Evolutionary conservation across 2,797 vertebrate species (phyloP).

Genomic region (Miichthys miiuy): DNA sequence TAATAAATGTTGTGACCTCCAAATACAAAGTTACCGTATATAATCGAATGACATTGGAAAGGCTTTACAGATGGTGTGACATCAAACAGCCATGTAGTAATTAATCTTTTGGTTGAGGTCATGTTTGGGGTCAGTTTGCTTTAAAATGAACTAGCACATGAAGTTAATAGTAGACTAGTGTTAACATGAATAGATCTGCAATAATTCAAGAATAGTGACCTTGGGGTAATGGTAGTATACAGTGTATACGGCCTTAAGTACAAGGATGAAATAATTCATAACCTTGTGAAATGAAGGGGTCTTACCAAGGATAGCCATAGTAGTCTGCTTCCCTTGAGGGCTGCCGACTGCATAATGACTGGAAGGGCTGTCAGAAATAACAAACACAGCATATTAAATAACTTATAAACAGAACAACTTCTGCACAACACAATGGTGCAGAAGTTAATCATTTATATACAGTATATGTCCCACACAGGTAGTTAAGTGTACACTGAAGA

Average conservation of each 20-base stretch:
- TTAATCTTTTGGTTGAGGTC: constrained; percentile 29
- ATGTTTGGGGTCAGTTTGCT: constrained; percentile 23
- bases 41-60: constrained; percentile 10
- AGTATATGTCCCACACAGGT: neutral
- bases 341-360: constrained; percentile 89
- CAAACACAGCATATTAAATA: constrained; percentile 18
- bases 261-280: neutral
- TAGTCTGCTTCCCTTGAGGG: constrained; percentile 93
- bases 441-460: constrained; percentile 2
- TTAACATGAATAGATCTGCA: constrained; percentile 27
- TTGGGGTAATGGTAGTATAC: constrained; percentile 20
- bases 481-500: constrained; percentile 18
- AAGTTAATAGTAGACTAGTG: neutral
- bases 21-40: neutral
- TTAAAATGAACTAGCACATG: constrained; percentile 22
- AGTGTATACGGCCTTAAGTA: neutral
- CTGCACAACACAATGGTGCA: neutral
- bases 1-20: constrained; percentile 30
- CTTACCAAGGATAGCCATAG: constrained; percentile 93
- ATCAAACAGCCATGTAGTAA: constrained; percentile 39
- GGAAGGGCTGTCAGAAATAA: constrained; percentile 78
- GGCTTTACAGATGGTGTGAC: constrained; percentile 18
- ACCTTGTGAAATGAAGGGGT: constrained; percentile 7
- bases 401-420: neutral
- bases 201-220: constrained; percentile 40